Percentiles rank a stretch among this genome's conserved stretches.
These are phyloP conservation scores for Dorcus parallelipipedus DNA, from an alignment of 2,888 invertebrate species.

Conservation along the genomic window DNA sequence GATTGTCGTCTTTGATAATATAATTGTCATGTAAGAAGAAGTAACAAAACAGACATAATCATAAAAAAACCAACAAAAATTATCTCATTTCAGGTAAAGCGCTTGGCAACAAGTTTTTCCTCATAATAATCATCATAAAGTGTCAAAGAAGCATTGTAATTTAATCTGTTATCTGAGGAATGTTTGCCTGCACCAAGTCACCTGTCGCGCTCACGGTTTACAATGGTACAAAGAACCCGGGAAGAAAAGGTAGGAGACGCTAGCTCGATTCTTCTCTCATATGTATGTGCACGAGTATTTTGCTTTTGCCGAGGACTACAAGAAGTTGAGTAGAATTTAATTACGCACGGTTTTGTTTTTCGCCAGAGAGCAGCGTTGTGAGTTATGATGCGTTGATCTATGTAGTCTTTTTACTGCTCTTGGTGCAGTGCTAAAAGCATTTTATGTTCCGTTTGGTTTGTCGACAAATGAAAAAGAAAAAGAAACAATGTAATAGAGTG, in stretches of 20 bases:
- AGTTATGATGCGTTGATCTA: no score
- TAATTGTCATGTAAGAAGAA: neutral
- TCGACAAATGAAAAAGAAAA: no score
- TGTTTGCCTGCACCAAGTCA: slow-evolving; percentile 19
- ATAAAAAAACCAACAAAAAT: neutral
- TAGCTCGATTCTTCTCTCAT: no score
- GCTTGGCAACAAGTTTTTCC: neutral
- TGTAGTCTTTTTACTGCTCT: no score
- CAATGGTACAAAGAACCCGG: neutral
- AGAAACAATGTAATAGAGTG: no score
- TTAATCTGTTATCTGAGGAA: slow-evolving; percentile 26
- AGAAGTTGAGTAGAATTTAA: no score
- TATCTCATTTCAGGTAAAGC: neutral
- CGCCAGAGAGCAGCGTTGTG: no score
- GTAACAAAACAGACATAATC: neutral
- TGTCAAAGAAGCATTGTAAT: slow-evolving; percentile 25
- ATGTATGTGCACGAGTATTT: no score
- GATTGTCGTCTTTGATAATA: neutral
- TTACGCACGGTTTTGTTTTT: no score
- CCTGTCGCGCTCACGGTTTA: slow-evolving; percentile 16
- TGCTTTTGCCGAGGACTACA: no score
- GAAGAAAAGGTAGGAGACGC: neutral
- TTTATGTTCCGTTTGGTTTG: no score
- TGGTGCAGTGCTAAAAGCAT: no score
- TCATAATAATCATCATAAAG: slow-evolving; percentile 27